phyloP scores from a whole-genome alignment of 2,797 vertebrate species.

The Cichlasoma orientale region DNA sequence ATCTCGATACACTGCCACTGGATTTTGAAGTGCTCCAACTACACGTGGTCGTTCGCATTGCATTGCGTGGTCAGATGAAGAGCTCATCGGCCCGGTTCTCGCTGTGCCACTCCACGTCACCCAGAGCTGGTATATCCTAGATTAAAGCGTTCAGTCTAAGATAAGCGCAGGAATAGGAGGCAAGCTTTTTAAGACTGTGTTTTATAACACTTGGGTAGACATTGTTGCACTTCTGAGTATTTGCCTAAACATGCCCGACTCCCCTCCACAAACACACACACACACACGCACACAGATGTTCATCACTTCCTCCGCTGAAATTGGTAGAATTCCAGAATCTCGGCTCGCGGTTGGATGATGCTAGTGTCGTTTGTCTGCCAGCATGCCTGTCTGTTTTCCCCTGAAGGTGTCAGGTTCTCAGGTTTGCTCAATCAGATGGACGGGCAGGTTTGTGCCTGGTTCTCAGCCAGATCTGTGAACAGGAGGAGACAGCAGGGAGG shows the following conservation, averaged over 20 bases:
- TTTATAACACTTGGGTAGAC: conserved; percentile 30
- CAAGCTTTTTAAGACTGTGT: conserved; percentile 5
- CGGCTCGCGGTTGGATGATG: conserved; percentile 55
- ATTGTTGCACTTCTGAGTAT: conserved; percentile 45
- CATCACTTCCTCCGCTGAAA: conserved; percentile 69
- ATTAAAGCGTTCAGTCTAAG: conserved; percentile 27
- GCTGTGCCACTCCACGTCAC: conserved; percentile 5
- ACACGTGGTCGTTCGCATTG: conserved; percentile 24
- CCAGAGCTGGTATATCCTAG: neutral
- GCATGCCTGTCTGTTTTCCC: conserved; percentile 59
- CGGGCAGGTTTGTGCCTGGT: conserved; percentile 61
- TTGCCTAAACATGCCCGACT: conserved; percentile 64
- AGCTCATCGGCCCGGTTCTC: conserved; percentile 11
- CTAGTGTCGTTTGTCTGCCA: conserved; percentile 64
- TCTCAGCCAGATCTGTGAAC: conserved; percentile 30
- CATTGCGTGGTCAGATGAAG: conserved; percentile 36
- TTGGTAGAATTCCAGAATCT: conserved; percentile 73
- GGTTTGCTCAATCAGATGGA: conserved; percentile 57
- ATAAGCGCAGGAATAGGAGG: conserved; percentile 5
- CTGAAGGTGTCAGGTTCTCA: conserved; percentile 64
- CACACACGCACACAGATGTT: conserved; percentile 24
- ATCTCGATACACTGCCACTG: conserved; percentile 35
- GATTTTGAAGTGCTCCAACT: conserved; percentile 31
- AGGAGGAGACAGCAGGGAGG: conserved; percentile 8
- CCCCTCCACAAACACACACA: neutral